Conservation (phyloP, 2,888 invertebrate species). For the Sphaerophoria rueppellii region DNA sequence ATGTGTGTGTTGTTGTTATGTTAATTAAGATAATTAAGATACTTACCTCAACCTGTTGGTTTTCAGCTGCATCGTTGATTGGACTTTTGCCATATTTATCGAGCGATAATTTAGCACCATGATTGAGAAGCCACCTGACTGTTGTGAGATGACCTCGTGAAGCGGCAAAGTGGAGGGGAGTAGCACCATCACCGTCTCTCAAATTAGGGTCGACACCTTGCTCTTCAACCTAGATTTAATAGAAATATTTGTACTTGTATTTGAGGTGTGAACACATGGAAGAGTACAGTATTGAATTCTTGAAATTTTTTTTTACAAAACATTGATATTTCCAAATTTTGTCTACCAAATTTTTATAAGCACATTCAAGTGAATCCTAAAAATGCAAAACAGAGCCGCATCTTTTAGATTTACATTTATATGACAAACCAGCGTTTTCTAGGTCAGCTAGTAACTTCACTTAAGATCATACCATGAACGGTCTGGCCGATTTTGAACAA, state of each 20-base stretch:
- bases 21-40: neutral
- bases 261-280: neutral
- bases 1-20: neutral
- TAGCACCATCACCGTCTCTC: constrained; percentile 93
- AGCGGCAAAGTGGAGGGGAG: constrained; percentile 94
- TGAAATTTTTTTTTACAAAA: no score
- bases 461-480: no score
- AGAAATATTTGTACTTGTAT: neutral
- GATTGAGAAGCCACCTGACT: constrained; percentile 91
- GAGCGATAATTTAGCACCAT: constrained; percentile 90
- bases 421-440: no score
- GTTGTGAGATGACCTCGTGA: constrained; percentile 91
- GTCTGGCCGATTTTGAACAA: no score
- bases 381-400: no score
- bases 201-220: constrained; percentile 93
- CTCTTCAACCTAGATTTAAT: constrained; percentile 86
- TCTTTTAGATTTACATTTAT: no score
- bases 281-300: neutral
- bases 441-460: no score
- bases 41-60: constrained; percentile 92
- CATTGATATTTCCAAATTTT: no score
- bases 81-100: constrained; percentile 95
- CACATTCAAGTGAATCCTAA: no score
- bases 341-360: no score
- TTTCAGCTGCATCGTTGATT: constrained; percentile 95